Evolutionary conservation across 2,888 invertebrate genomes (phyloP).

Genomic region (Antheraea yamamai): DNA sequence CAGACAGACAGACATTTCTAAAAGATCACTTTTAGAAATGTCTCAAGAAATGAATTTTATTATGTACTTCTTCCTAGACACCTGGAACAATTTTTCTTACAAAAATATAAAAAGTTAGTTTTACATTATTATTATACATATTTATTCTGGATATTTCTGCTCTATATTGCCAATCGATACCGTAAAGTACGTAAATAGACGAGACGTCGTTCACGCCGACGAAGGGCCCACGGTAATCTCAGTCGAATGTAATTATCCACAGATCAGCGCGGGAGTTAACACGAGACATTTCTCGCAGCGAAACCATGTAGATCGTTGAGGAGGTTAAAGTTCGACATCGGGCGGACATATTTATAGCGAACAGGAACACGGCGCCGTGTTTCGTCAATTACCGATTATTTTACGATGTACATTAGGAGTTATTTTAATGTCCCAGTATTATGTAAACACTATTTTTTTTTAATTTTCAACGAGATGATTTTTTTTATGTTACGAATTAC

Average conservation of each 20-base stretch:
- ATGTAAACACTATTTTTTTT: too few relatives aligned
- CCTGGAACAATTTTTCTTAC: too few relatives aligned
- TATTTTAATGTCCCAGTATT: background rate
- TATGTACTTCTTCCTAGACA: too few relatives aligned
- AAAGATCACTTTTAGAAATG: too few relatives aligned
- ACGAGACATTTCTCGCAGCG: constrained; percentile 5
- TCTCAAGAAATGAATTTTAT: too few relatives aligned
- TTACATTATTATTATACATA: too few relatives aligned
- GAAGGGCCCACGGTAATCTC: background rate
- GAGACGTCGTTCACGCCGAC: background rate
- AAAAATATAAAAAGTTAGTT: too few relatives aligned
- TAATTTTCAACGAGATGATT: too few relatives aligned
- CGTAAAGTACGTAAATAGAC: background rate
- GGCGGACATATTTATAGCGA: constrained; percentile 21
- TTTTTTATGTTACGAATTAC: too few relatives aligned
- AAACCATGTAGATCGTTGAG: constrained; percentile 17
- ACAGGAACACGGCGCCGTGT: constrained; percentile 19
- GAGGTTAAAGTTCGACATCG: constrained; percentile 22
- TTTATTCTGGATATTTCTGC: background rate
- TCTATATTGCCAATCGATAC: background rate
- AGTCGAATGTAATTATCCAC: constrained; percentile 7
- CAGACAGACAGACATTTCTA: too few relatives aligned
- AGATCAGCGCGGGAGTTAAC: background rate
- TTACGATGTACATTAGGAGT: constrained; percentile 6
- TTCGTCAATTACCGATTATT: constrained; percentile 21